Evolutionary conservation across 2,888 invertebrate species (phyloP).

Genomic region (Scaptomyza tumidula): DNA sequence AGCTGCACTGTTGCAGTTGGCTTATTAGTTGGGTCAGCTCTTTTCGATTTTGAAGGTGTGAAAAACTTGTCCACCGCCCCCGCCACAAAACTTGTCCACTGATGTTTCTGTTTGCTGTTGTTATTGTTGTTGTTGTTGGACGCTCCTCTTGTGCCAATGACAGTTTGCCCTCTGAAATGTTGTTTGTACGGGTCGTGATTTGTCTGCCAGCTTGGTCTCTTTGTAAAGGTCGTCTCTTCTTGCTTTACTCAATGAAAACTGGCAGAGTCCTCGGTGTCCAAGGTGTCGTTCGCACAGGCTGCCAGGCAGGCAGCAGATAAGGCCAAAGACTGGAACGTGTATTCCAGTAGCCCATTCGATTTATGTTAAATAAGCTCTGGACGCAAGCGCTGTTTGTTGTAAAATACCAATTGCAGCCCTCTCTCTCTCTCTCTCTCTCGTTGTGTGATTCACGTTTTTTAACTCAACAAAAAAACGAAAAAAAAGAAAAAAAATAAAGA

Average conservation of each 20-base stretch:
- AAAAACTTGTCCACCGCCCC: conserved; percentile 33
- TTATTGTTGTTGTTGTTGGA: conserved; percentile 7
- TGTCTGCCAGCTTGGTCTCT: conserved; percentile 55
- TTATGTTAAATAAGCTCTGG: conserved; percentile 81
- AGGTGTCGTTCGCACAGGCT: neutral
- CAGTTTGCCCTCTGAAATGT: conserved; percentile 51
- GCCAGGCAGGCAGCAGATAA: conserved; percentile 35
- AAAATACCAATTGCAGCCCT: conserved; percentile 75
- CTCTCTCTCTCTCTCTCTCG: conserved; percentile 7
- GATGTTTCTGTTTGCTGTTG: conserved; percentile 6
- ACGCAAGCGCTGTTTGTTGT: conserved; percentile 73
- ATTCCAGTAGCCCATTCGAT: conserved; percentile 81
- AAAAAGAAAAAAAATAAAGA: conserved; percentile 1
- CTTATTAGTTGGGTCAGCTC: conserved; percentile 76
- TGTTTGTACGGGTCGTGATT: conserved; percentile 70
- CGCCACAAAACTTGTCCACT: conserved; percentile 16
- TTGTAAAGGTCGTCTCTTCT: conserved; percentile 72
- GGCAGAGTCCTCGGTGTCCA: conserved; percentile 16
- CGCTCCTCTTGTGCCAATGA: conserved; percentile 38
- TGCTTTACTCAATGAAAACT: conserved; percentile 74
- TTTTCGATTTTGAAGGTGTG: conserved; percentile 61
- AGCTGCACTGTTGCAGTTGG: conserved; percentile 50
- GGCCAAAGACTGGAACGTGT: conserved; percentile 56
- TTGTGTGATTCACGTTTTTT: conserved; percentile 61
- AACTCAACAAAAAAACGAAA: neutral